Evolutionary conservation across 2,797 vertebrate species (phyloP).

Genomic region (Eremophila alpestris): DNA sequence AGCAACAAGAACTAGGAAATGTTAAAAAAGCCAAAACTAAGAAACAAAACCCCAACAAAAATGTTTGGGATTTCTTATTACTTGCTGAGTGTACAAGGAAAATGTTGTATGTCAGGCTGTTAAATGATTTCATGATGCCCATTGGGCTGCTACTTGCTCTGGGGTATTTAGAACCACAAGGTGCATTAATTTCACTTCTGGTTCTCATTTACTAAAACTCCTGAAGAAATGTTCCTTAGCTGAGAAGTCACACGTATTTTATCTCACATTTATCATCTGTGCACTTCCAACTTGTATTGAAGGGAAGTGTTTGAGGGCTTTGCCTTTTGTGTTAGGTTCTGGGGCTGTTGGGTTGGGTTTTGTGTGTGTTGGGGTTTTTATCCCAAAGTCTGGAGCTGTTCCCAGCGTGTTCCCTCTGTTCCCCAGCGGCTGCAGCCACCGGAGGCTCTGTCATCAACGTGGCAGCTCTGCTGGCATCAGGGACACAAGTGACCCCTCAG

Average conservation of each 20-base stretch:
- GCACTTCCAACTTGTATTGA: background rate
- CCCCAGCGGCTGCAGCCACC: slow-evolving; percentile 78
- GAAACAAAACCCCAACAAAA: background rate
- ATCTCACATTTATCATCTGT: background rate
- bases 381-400: fast-evolving
- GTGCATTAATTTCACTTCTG: background rate
- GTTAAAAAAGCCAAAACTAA: fast-evolving
- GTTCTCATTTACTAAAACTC: background rate
- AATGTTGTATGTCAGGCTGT: background rate
- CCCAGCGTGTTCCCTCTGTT: background rate
- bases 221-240: background rate
- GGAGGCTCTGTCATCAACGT: slow-evolving; percentile 90
- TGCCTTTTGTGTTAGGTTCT: background rate
- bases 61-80: fast-evolving
- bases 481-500: slow-evolving; percentile 97
- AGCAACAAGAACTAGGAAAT: background rate
- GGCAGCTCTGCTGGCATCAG: slow-evolving; percentile 93
- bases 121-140: background rate
- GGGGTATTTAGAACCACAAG: background rate
- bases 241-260: background rate
- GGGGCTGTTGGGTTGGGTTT: background rate
- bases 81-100: background rate
- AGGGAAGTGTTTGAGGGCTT: background rate
- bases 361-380: background rate
- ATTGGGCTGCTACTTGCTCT: background rate